Conservation (phyloP, 2,888 invertebrate species). For the Gortyna flavago region DNA sequence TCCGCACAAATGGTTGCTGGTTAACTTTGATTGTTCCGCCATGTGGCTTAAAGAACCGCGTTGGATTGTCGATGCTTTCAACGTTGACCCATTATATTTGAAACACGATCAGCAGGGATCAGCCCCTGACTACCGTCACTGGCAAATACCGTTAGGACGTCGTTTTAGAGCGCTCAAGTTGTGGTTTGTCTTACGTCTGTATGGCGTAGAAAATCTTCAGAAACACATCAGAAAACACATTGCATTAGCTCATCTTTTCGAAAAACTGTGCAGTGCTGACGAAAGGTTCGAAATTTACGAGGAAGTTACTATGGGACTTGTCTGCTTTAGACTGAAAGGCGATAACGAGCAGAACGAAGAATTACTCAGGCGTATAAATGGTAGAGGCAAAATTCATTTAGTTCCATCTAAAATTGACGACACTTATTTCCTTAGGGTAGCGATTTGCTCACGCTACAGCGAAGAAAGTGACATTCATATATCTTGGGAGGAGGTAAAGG, state of each 20-base stretch:
- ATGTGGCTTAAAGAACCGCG: conserved; percentile 98
- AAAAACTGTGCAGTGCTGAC: conserved; percentile 93
- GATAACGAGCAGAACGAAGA: conserved; percentile 95
- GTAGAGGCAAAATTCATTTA: conserved; percentile 96
- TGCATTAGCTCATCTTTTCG: conserved; percentile 96
- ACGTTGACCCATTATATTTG: conserved; percentile 98
- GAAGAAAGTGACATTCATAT: conserved; percentile 94
- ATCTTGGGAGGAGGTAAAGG: conserved; percentile 96
- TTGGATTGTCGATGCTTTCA: conserved; percentile 98
- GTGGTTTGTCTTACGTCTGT: conserved; percentile 98
- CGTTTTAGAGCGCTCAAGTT: conserved; percentile 97
- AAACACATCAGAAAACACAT: conserved; percentile 96
- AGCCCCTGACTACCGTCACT: conserved; percentile 98
- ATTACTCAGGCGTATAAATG: conserved; percentile 95
- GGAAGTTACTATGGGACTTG: conserved; percentile 97
- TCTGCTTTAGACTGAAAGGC: conserved; percentile 98
- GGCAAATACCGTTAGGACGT: conserved; percentile 98
- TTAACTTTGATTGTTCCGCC: conserved; percentile 99
- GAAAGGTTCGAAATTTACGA: conserved; percentile 96
- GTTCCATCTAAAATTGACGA: conserved; percentile 97
- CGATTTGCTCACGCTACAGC: conserved; percentile 96
- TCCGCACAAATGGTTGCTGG: conserved; percentile 99
- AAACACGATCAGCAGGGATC: conserved; percentile 98
- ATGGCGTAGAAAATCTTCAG: conserved; percentile 96
- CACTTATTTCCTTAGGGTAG: conserved; percentile 96